A percentile compares a stretch with the other conserved stretches of the same genome.
phyloP scores from a whole-genome alignment of 2,113 vertebrate genomes.

The Ascaphus truei region DNA sequence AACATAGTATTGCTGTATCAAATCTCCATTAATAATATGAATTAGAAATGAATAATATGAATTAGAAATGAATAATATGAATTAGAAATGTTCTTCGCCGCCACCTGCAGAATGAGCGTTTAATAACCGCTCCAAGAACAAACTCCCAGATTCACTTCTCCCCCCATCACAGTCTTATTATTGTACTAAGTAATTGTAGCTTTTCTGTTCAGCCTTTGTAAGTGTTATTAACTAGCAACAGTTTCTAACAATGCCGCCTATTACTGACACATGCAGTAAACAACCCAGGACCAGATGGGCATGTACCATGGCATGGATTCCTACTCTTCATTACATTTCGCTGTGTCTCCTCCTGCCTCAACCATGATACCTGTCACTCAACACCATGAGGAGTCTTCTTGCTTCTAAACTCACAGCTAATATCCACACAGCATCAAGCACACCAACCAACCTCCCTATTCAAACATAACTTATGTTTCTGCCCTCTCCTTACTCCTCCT shows the following conservation, averaged over 20 bases:
- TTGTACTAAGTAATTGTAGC: constrained; percentile 6
- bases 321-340: too few relatives aligned
- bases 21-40: too few relatives aligned
- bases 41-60: too few relatives aligned
- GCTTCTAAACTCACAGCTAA: too few relatives aligned
- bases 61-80: constrained; percentile 6
- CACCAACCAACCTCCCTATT: too few relatives aligned
- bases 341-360: too few relatives aligned
- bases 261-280: not conserved
- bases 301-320: too few relatives aligned
- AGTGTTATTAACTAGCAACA: not conserved
- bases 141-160: not conserved
- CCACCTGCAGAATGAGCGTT: constrained; percentile 1
- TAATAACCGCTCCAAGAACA: constrained; percentile 5
- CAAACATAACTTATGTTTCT: too few relatives aligned
- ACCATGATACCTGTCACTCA: too few relatives aligned
- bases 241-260: not conserved
- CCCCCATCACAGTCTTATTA: not conserved
- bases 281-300: not conserved
- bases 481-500: too few relatives aligned
- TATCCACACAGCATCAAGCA: too few relatives aligned
- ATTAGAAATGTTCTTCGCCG: not conserved
- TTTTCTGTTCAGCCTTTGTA: not conserved
- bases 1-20: not conserved
- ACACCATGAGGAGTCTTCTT: too few relatives aligned